These are phyloP conservation scores for Ectropis crepuscularia DNA, from an alignment of 2,888 invertebrate species.

Conservation along the genomic window DNA sequence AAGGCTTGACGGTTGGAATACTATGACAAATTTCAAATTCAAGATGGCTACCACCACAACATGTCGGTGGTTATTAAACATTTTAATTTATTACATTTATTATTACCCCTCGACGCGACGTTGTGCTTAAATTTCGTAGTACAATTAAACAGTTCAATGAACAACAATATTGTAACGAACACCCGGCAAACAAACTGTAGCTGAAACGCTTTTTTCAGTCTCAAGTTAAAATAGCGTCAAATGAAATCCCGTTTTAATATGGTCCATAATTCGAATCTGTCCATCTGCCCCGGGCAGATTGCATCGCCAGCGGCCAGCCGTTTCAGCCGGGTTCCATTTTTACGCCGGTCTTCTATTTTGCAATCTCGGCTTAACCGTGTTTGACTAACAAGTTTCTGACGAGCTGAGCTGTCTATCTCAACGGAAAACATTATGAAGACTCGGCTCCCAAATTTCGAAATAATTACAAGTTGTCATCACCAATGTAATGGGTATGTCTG, in stretches of 20 bases:
- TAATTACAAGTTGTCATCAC: background rate
- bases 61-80: too few species aligned
- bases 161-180: too few species aligned
- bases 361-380: constrained; percentile 56
- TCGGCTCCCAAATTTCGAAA: background rate
- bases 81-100: too few species aligned
- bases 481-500: too few species aligned
- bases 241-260: constrained; percentile 44
- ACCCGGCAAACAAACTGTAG: too few species aligned
- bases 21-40: too few species aligned
- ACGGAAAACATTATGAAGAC: background rate
- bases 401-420: constrained; percentile 5
- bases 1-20: too few species aligned
- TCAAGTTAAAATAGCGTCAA: constrained; percentile 5
- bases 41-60: too few species aligned
- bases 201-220: background rate
- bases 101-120: too few species aligned
- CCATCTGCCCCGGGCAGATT: constrained; percentile 67
- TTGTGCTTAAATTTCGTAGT: too few species aligned
- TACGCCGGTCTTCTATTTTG: constrained; percentile 56
- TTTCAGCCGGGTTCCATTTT: constrained; percentile 1
- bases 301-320: constrained; percentile 42
- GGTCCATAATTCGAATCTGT: constrained; percentile 63
- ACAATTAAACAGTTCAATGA: too few species aligned
- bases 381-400: constrained; percentile 43